These are phyloP conservation scores for Chelon auratus DNA, from an alignment of 2,797 vertebrate species.

Conservation along the genomic window DNA sequence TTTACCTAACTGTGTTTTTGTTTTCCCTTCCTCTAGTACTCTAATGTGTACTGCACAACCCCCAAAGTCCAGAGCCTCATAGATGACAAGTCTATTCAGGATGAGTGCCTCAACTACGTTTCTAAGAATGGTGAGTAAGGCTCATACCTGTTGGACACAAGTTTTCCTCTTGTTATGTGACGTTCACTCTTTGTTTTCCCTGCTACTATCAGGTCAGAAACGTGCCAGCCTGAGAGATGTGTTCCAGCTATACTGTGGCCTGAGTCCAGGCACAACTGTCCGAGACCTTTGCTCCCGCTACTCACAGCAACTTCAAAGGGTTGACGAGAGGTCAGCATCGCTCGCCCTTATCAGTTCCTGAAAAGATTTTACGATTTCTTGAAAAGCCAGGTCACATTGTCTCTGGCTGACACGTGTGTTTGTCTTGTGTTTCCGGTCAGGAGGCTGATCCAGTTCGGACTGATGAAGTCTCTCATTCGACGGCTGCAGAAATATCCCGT, in stretches of 20 bases:
- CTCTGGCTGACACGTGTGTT: background rate
- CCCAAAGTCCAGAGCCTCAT: slow-evolving; percentile 96
- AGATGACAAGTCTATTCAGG: slow-evolving; percentile 95
- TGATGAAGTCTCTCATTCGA: slow-evolving; percentile 96
- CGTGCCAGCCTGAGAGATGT: slow-evolving; percentile 93
- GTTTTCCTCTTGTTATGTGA: background rate
- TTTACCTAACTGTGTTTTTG: background rate
- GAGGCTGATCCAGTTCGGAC: slow-evolving; percentile 95
- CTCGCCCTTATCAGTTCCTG: slow-evolving; percentile 26
- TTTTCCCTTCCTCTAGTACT: slow-evolving; percentile 86
- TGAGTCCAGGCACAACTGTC: slow-evolving; percentile 97
- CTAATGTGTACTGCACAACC: slow-evolving; percentile 97
- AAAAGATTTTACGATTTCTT: slow-evolving; percentile 15
- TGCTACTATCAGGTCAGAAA: slow-evolving; percentile 88
- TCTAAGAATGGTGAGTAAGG: slow-evolving; percentile 90
- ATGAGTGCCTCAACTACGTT: slow-evolving; percentile 94
- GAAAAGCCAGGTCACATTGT: slow-evolving; percentile 13
- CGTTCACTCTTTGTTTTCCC: background rate
- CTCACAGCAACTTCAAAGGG: slow-evolving; percentile 92
- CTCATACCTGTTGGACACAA: background rate
- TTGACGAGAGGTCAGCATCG: slow-evolving; percentile 91
- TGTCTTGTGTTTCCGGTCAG: slow-evolving; percentile 73
- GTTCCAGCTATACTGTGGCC: slow-evolving; percentile 97
- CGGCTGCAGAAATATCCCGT: slow-evolving; percentile 97
- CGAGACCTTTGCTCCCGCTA: slow-evolving; percentile 96